Percentiles rank a stretch among this genome's conserved stretches.
Conservation (phyloP, 2,888 invertebrate genomes). For the Biston stratarius region DNA sequence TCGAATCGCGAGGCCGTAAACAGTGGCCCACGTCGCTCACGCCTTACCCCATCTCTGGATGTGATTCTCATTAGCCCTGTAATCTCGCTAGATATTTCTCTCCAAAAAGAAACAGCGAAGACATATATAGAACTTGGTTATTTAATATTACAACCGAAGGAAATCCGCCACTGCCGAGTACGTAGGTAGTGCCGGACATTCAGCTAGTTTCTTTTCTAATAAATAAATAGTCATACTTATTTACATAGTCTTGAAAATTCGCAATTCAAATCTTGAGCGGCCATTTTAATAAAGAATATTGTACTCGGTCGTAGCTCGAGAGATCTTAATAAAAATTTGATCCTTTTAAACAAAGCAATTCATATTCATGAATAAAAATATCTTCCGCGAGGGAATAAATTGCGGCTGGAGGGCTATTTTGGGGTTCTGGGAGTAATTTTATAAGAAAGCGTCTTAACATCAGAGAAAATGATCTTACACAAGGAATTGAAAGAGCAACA, state of each 20-base stretch:
- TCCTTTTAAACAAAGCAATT: conserved; percentile 67
- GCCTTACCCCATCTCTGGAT: too few species aligned
- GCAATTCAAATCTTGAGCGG: conserved; percentile 34
- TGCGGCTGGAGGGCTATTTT: conserved; percentile 36
- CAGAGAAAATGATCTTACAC: conserved; percentile 14
- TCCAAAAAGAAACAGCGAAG: too few species aligned
- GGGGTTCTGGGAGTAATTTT: conserved; percentile 22
- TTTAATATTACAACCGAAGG: too few species aligned
- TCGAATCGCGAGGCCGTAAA: too few species aligned
- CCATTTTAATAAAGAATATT: conserved; percentile 52
- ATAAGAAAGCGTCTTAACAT: conserved; percentile 7
- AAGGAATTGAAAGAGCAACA: not conserved
- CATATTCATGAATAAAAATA: conserved; percentile 71
- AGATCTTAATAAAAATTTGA: conserved; percentile 61
- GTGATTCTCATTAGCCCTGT: too few species aligned
- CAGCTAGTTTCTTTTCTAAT: too few species aligned
- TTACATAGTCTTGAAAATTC: conserved; percentile 18
- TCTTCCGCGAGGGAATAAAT: conserved; percentile 56
- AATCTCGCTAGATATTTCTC: too few species aligned
- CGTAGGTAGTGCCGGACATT: too few species aligned
- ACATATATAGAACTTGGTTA: too few species aligned
- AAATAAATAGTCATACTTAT: not conserved
- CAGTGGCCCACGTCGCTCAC: too few species aligned
- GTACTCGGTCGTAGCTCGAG: conserved; percentile 38
- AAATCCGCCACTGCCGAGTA: too few species aligned